Evolutionary conservation across 2,888 invertebrate species (phyloP), one percentile per base, ranked within the genome.

Genomic region (Dynastes maya): DNA sequence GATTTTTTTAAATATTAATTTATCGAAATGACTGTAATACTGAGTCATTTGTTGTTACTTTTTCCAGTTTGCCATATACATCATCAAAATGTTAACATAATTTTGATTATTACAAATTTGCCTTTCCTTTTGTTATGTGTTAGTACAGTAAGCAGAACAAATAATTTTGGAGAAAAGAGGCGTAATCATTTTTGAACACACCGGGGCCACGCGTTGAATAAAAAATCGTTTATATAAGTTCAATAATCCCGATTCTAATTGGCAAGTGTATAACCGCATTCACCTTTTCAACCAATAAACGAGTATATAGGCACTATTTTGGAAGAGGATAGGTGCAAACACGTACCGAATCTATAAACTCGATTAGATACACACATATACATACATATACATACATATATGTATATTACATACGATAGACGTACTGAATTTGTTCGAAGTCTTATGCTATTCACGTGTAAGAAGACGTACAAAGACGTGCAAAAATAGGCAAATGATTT

Each of bases 211-310:
- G 27, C 68, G 68, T 49, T 51, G 68, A 68, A 68, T 51, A 68
- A 29, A 32, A 68, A 68, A 68, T 68, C 68, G 68, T 68, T 11
- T 63, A 40, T 22, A 22, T 22, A 49, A 40, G 68, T 68, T 68
- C 68, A 68, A 68, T 51, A 68, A 68, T 68, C 68, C 51, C 51
- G 29, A 13, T 13, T 58, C 55, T 68, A 68, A 68, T 51, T 68
- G 68, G 49, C 68, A 68, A 51, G 68, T n/a, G 29, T 51, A 68
- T 51, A 68, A 68, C 51, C 63, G 63, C 68, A 68, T 68, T 68
- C 68, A 68, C 68, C 53, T 68, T 68, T 29, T 16, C 32, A 63
- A 68, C 68, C 51, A 68, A 51, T 68, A 68, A 68, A 68, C 49
- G 51, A 68, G 51, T 27, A 45, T 45, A 45, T 11, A 29, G 6